phyloP scores from a whole-genome alignment of 2,888 invertebrate species.

The Pristionchus maxplancki region DNA sequence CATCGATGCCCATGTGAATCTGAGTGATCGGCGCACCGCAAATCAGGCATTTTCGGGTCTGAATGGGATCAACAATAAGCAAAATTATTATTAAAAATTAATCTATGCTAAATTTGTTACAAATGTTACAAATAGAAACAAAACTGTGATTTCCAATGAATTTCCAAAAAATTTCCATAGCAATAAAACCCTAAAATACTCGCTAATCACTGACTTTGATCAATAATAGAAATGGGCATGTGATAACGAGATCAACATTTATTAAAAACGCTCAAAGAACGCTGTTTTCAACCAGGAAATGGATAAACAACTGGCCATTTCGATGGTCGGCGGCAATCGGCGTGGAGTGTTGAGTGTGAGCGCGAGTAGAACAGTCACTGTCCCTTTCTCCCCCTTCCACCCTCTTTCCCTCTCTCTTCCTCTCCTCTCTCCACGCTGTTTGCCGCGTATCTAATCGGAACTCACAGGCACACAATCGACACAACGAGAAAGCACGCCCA shows the following conservation, averaged over 20 bases:
- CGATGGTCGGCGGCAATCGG: neutral
- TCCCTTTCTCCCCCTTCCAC: neutral
- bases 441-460: slow-evolving; percentile 16
- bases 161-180: no score
- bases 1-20: slow-evolving; percentile 28
- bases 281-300: neutral
- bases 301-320: neutral
- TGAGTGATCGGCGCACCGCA: neutral
- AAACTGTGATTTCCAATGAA: no score
- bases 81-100: no score
- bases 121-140: no score
- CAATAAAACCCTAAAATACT: no score
- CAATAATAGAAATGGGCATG: no score
- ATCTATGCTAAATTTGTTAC: no score
- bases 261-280: no score
- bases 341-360: neutral
- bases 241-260: no score
- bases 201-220: neutral
- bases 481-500: neutral
- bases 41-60: neutral
- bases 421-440: neutral
- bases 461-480: neutral
- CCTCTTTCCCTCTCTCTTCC: neutral
- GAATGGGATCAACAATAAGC: no score
- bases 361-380: neutral